A percentile compares a stretch with the other conserved stretches of the same genome.
phyloP scores from a whole-genome alignment of 2,113 vertebrate genomes.

The Myiagra hebetior region DNA sequence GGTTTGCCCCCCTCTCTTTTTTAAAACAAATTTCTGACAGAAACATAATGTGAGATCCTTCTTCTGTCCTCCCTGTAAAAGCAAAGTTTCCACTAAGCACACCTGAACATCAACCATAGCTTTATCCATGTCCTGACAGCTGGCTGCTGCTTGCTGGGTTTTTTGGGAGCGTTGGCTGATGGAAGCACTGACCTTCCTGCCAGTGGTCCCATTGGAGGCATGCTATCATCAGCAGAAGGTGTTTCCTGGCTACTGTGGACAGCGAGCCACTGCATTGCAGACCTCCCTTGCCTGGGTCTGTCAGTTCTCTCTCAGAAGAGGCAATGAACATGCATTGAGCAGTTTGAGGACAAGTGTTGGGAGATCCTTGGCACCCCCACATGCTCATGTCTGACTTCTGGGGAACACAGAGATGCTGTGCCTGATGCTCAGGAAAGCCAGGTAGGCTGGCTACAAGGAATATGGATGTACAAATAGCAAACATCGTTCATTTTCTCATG shows the following conservation, averaged over 20 bases:
- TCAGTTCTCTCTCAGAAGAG: background rate
- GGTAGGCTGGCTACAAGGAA: background rate
- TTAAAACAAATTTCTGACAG: background rate
- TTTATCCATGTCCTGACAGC: background rate
- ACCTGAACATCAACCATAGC: background rate
- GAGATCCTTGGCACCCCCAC: background rate
- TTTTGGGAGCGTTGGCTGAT: background rate
- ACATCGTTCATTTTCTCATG: background rate
- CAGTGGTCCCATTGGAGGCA: background rate
- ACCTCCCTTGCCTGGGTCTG: background rate
- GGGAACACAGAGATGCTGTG: background rate
- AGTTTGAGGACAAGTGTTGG: background rate
- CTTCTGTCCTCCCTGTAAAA: background rate
- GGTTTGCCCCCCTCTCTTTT: background rate
- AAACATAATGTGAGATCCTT: background rate
- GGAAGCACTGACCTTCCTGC: background rate
- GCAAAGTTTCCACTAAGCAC: background rate
- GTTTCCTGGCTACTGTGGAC: background rate
- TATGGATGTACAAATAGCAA: background rate
- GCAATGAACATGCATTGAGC: accelerated
- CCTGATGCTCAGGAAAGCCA: background rate
- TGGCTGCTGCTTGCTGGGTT: background rate
- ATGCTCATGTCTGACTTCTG: background rate
- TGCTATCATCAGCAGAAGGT: background rate
- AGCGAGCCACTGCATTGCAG: background rate